Conservation (phyloP, 1,140 invertebrate genomes). For the Spodoptera litura region DNA sequence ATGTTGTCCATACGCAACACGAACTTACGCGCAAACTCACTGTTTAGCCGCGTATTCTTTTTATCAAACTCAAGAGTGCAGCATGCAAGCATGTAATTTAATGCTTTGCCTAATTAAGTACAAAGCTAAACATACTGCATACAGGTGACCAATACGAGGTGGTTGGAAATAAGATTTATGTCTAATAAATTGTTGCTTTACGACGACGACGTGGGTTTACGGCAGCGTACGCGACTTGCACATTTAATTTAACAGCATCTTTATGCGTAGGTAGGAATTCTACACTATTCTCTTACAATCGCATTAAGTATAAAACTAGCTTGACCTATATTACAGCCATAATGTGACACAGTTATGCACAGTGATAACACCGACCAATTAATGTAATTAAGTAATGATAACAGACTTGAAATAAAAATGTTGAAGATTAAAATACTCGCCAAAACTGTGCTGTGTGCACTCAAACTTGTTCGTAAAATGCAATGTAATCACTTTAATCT, state of each 20-base stretch:
- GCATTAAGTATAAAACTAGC: neutral
- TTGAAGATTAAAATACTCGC: neutral
- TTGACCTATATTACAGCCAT: constrained; percentile 24
- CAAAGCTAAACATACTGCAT: neutral
- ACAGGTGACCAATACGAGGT: constrained; percentile 1
- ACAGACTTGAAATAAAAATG: constrained; percentile 7
- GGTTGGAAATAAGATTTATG: constrained; percentile 13
- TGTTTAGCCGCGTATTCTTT: neutral
- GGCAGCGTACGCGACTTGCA: neutral
- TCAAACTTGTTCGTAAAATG: neutral
- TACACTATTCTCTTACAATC: constrained; percentile 1
- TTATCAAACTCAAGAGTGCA: neutral
- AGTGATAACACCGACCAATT: constrained; percentile 16
- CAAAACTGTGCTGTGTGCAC: neutral
- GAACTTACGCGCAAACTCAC: constrained; percentile 10
- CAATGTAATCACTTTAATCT: constrained; percentile 18
- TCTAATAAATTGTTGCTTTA: constrained; percentile 14
- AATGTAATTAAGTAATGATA: constrained; percentile 16
- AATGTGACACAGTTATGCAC: constrained; percentile 29
- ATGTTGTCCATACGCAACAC: constrained; percentile 51
- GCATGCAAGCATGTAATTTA: too few relatives aligned
- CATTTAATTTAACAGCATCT: constrained; percentile 7
- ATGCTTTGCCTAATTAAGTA: neutral
- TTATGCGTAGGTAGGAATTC: neutral
- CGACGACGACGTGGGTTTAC: neutral